These are phyloP conservation scores for Chrysemys picta DNA, from an alignment of 2,113 vertebrate genomes.

Conservation along the genomic window DNA sequence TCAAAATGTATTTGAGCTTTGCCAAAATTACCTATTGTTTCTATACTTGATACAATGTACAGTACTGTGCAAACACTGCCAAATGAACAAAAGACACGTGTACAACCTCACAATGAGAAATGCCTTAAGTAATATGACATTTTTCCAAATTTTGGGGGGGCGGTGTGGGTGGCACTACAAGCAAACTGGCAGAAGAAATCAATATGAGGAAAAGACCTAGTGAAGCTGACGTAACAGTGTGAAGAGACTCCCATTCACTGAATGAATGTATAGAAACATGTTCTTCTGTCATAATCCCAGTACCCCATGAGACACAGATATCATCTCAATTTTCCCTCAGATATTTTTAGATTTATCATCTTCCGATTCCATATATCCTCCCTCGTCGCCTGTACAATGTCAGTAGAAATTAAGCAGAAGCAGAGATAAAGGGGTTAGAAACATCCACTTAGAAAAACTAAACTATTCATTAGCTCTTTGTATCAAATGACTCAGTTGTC, in stretches of 20 bases:
- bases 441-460: neutral
- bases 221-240: neutral
- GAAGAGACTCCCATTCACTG: neutral
- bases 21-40: neutral
- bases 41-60: neutral
- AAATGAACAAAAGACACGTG: neutral
- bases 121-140: neutral
- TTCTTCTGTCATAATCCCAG: neutral
- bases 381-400: neutral
- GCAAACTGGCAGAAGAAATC: neutral
- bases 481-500: neutral
- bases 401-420: neutral
- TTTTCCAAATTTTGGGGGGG: accelerated
- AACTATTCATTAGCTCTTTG: neutral
- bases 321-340: neutral
- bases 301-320: neutral
- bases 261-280: neutral
- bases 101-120: neutral
- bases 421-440: neutral
- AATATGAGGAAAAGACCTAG: neutral
- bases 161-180: neutral
- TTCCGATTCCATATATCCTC: neutral
- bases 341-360: neutral
- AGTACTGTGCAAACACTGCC: neutral
- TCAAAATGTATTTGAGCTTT: neutral